Evolutionary conservation across 2,797 vertebrate species (phyloP), one percentile per base, ranked within the genome.

Genomic region (Sebastes nivosus): DNA sequence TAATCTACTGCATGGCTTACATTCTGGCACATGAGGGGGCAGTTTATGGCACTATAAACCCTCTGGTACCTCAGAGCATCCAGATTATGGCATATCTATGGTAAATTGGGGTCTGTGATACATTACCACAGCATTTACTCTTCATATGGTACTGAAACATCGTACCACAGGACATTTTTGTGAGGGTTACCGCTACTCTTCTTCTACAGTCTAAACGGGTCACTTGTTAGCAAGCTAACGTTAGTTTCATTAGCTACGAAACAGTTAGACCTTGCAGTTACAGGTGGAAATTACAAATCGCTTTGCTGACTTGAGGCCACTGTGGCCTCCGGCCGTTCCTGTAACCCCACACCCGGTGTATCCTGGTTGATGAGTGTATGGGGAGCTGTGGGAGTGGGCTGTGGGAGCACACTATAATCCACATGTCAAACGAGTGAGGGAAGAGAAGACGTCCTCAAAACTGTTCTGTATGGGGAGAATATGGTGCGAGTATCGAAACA

Each of bases 281-380:
- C 29, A 67, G 20, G 11, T 69, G 46, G 57, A 58, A 61, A 36
- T 30, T 8, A 52, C 22, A 61, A 18, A 32, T 34, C 6, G 12
- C 14, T 69, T 68, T 50, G 5, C 42, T 11, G 38, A 50, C 57
- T 36, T 6, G 1, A 75, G 79, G 54, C 32, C 70, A 36, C 59
- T 13, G 8, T 69, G 42, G 60, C 74, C 63, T 42, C 52, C 2
- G 24, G 27, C 58, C 22, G 42, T 71, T 78, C 64, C 60, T 30
- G 81, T 75, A 81, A 84, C 57, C 64, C 20, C 82, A 85, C 78
- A 83, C 77, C 42, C 29, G 38, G 24, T 77, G 57, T 75, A 54
- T 65, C 65, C 55, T 65, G 71, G 38, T 29, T 46, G 64, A 80
- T 72, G 54, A 34, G 59, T 16, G 36, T 27, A 68, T 50, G 75